These are phyloP conservation scores for Plemyria rubiginata DNA, from an alignment of 2,888 invertebrate species.

Conservation along the genomic window DNA sequence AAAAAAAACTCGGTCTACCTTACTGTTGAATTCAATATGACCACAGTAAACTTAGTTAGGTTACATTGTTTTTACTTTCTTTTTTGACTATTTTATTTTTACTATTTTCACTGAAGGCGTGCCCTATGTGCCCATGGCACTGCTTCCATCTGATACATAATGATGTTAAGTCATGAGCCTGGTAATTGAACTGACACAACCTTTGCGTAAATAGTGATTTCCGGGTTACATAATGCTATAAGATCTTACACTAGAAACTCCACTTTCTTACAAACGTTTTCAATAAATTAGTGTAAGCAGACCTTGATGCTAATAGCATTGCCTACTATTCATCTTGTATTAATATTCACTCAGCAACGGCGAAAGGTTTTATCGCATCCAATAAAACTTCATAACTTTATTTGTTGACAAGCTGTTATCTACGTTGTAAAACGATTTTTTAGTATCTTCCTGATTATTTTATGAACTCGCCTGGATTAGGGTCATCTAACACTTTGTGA, in stretches of 20 bases:
- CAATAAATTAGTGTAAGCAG: not conserved
- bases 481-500: slow-evolving; percentile 35
- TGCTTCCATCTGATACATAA: too few species aligned
- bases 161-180: too few species aligned
- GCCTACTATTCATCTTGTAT: not conserved
- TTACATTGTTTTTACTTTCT: too few species aligned
- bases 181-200: too few species aligned
- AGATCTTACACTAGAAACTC: not conserved
- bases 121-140: too few species aligned
- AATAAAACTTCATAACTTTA: slow-evolving; percentile 27
- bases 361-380: slow-evolving; percentile 7
- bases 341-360: not conserved
- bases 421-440: slow-evolving; percentile 30
- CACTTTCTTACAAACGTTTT: not conserved
- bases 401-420: slow-evolving; percentile 34
- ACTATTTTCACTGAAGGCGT: too few species aligned
- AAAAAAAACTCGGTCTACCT: too few species aligned
- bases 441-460: slow-evolving; percentile 33
- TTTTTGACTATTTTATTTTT: too few species aligned
- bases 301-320: not conserved
- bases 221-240: not conserved
- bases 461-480: slow-evolving; percentile 32
- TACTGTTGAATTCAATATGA: too few species aligned
- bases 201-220: too few species aligned
- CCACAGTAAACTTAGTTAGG: too few species aligned